Percentiles rank a stretch among this genome's conserved stretches.
Evolutionary conservation across 1,140 invertebrate genomes (phyloP).

Genomic region (Arctopsyche grandis): DNA sequence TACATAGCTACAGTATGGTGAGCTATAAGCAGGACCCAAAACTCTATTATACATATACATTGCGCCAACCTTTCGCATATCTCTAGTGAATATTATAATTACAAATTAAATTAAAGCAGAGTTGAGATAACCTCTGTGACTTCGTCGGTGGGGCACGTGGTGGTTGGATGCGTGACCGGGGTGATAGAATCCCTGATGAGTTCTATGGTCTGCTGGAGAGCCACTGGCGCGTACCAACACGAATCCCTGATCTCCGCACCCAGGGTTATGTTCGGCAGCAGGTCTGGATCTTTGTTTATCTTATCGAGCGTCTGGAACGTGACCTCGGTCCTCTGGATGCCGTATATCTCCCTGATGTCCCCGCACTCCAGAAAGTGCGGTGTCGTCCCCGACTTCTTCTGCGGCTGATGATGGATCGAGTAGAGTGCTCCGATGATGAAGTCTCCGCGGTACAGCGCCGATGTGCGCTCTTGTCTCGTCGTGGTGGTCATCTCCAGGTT

Average conservation of each 20-base stretch:
- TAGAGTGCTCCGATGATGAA: slow-evolving; percentile 80
- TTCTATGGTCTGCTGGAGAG: slow-evolving; percentile 81
- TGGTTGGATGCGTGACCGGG: slow-evolving; percentile 56
- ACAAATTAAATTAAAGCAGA: too few relatives aligned
- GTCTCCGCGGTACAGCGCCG: slow-evolving; percentile 70
- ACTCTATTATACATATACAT: not conserved
- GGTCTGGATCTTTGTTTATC: slow-evolving; percentile 64
- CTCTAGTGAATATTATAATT: too few relatives aligned
- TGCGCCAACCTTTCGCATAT: not conserved
- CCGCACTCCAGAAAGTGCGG: slow-evolving; percentile 68
- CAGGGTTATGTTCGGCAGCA: slow-evolving; percentile 70
- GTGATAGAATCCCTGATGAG: slow-evolving; percentile 77
- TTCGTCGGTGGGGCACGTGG: slow-evolving; percentile 33
- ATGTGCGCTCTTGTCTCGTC: slow-evolving; percentile 53
- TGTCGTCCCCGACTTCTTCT: slow-evolving; percentile 63
- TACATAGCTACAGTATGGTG: too few relatives aligned
- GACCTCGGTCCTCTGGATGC: slow-evolving; percentile 81
- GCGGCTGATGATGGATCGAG: slow-evolving; percentile 77
- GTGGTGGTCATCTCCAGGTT: not conserved
- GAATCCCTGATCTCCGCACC: slow-evolving; percentile 84
- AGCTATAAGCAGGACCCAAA: too few relatives aligned
- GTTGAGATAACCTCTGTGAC: not conserved
- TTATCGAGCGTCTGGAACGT: slow-evolving; percentile 69
- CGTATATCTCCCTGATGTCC: slow-evolving; percentile 77
- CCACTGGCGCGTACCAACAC: slow-evolving; percentile 83